Evolutionary conservation across 2,113 vertebrate species (phyloP), one percentile per base, ranked within the genome.

Genomic region (Kryptolebias marmoratus): DNA sequence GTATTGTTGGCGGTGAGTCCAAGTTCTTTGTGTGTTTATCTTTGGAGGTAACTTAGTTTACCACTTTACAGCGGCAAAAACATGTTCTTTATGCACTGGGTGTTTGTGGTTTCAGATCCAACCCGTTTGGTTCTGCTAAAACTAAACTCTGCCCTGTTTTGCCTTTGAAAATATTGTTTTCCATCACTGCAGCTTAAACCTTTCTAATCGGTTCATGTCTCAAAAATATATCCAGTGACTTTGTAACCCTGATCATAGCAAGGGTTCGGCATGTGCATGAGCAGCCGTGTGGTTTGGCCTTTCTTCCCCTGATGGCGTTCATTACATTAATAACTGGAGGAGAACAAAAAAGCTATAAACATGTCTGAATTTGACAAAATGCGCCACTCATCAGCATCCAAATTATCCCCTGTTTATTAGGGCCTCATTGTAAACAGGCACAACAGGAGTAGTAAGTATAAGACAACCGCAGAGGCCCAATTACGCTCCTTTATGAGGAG

Each of bases 371-470:
- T 66, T 83, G 32, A 82, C 60, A 5, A 82, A 87, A 84, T 63
- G 75, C 77, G 87, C 82, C 86, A 64, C 44, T 78, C 77, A 83
- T 81, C 82, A 86, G 75, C 79, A 70, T 59, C 22, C 65, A 73
- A 47, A 81, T 86, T 56, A 73, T 68, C 66, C 31, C 2, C 61
- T 73, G 73, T 80, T 50, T 75, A 45, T 70, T 59, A 60, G 55
- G 50, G 52, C 55, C 53, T 81, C 75, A 47, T 82, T 77, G 78
- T 87, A 82, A 91, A 89, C 78, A 88, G 64, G 63, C 68, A 68
- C 86, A 83, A 74, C 83, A 64, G 87, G 80, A 69, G 58, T 81
- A 62, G 75, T 30, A 56, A 69, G 73, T 68, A 77, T 60, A 71
- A 88, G 56, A 69, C 64, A 39, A 76, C 83, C 85, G 44, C 87